Conservation (phyloP, 2,113 vertebrate species). For the Petroica traversi region DNA sequence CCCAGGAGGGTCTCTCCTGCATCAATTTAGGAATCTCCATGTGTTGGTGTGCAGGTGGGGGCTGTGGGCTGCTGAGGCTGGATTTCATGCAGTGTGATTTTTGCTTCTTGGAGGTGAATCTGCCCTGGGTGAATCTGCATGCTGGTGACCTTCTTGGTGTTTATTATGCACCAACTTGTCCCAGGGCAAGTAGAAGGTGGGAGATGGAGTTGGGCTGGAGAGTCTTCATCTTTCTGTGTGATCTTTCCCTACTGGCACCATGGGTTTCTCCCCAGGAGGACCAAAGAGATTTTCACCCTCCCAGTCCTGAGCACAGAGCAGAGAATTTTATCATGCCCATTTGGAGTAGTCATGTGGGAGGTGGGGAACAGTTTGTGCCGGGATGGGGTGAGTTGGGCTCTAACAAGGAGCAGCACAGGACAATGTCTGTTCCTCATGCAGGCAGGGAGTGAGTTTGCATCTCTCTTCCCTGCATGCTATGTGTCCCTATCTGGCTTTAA, state of each 20-base stretch:
- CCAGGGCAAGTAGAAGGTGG: neutral
- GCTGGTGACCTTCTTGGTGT: neutral
- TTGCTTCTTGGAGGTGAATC: neutral
- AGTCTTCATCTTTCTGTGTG: neutral
- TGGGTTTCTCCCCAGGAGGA: neutral
- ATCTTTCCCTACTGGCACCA: neutral
- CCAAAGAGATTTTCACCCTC: neutral
- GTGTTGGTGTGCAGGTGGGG: neutral
- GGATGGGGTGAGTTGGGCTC: fast-evolving
- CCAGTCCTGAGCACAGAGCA: neutral
- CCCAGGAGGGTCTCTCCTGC: neutral
- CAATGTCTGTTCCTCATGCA: neutral
- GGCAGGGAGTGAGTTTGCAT: neutral
- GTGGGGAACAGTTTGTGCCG: neutral
- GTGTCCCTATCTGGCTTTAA: neutral
- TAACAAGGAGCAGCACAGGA: neutral
- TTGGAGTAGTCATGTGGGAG: neutral
- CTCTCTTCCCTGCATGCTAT: neutral
- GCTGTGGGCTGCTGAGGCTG: neutral
- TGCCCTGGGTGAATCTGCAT: neutral
- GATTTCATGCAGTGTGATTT: neutral
- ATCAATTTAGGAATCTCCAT: fast-evolving
- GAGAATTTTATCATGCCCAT: neutral
- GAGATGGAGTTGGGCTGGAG: neutral
- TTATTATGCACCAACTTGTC: neutral